Evolutionary conservation across 2,888 invertebrate species (phyloP).

Genomic region (Drosophila yooni): DNA sequence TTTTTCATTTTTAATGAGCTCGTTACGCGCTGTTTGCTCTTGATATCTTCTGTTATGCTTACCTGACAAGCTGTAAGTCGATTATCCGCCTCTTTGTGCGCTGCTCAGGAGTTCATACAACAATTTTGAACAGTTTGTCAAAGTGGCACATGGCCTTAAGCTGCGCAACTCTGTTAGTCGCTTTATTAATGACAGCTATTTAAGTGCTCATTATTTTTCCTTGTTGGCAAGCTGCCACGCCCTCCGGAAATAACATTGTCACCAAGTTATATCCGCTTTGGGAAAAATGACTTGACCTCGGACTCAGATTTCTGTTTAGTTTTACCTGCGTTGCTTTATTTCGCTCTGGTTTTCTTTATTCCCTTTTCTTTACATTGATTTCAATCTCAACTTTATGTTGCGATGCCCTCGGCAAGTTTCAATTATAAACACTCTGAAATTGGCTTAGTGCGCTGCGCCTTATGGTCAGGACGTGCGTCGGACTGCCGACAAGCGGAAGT

Average conservation of each 20-base stretch:
- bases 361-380: not conserved
- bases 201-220: constrained; percentile 46
- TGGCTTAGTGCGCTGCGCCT: constrained; percentile 62
- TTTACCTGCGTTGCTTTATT: constrained; percentile 19
- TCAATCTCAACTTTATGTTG: constrained; percentile 10
- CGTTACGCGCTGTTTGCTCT: not conserved
- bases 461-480: constrained; percentile 58
- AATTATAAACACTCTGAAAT: constrained; percentile 67
- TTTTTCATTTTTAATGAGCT: constrained; percentile 51
- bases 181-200: constrained; percentile 54
- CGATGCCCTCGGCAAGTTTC: constrained; percentile 41
- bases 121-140: constrained; percentile 30
- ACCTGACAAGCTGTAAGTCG: constrained; percentile 9
- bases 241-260: constrained; percentile 69
- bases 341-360: constrained; percentile 18
- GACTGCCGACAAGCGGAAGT: constrained; percentile 49
- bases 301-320: constrained; percentile 29
- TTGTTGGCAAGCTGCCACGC: constrained; percentile 6
- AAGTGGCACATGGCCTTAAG: constrained; percentile 29
- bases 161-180: constrained; percentile 29
- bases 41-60: not conserved
- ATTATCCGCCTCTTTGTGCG: constrained; percentile 13
- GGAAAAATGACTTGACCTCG: constrained; percentile 42
- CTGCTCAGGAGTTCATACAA: constrained; percentile 14
- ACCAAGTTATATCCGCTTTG: constrained; percentile 67